Evolutionary conservation across 2,888 invertebrate species (phyloP).

Genomic region (Nomada fabriciana): DNA sequence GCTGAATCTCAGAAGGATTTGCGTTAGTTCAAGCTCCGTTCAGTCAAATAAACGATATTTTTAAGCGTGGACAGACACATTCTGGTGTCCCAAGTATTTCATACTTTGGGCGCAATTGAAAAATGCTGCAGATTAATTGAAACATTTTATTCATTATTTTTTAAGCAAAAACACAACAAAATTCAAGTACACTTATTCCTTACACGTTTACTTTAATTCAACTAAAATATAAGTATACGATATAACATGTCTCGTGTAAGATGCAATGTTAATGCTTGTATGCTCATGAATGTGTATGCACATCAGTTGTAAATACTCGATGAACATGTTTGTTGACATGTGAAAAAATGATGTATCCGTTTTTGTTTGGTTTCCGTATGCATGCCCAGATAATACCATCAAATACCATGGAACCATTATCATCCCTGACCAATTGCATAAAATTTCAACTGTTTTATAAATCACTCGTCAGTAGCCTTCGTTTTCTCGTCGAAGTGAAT

Average conservation of each 20-base stretch:
- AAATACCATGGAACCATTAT: constrained; percentile 28
- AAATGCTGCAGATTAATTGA: constrained; percentile 68
- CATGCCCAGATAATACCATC: constrained; percentile 68
- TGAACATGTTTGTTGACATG: constrained; percentile 58
- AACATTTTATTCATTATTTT: constrained; percentile 82
- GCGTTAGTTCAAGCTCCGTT: no score
- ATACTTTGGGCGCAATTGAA: constrained; percentile 2
- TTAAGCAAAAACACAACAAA: constrained; percentile 84
- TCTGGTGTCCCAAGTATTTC: not conserved
- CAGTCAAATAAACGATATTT: no score
- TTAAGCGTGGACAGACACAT: not conserved
- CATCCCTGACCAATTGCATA: constrained; percentile 41
- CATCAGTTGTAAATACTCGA: constrained; percentile 60
- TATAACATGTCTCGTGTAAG: constrained; percentile 81
- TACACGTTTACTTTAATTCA: constrained; percentile 81
- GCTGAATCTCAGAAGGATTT: not conserved
- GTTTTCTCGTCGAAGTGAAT: constrained; percentile 69
- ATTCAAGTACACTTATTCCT: constrained; percentile 83
- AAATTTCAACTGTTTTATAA: constrained; percentile 57
- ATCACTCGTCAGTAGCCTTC: constrained; percentile 48
- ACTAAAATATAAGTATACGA: constrained; percentile 82
- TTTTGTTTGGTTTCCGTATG: constrained; percentile 45
- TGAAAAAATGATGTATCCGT: constrained; percentile 69
- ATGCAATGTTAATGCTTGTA: constrained; percentile 69
- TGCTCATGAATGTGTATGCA: constrained; percentile 68